Evolutionary conservation across 2,797 vertebrate species (phyloP).

Genomic region (Cetoscarus ocellatus): DNA sequence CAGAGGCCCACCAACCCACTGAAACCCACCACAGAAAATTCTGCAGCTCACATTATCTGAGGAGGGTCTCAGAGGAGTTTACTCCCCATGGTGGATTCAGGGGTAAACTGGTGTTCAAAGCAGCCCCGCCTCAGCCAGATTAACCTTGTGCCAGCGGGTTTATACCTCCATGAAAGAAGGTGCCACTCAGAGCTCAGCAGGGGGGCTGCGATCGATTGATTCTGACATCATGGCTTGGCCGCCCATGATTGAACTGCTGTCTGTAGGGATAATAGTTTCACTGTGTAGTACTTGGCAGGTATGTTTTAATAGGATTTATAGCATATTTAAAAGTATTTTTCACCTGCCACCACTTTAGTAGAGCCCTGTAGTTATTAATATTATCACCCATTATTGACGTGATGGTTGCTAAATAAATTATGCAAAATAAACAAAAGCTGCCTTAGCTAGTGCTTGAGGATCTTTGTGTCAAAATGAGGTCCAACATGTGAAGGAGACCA

Average conservation of each 20-base stretch:
- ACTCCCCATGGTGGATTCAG: constrained; percentile 33
- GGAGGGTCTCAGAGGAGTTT: constrained; percentile 39
- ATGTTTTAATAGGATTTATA: neutral
- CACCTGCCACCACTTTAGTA: too few relatives aligned
- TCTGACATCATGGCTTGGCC: constrained; percentile 7
- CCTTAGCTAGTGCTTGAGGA: too few relatives aligned
- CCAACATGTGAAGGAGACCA: too few relatives aligned
- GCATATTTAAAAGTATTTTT: too few relatives aligned
- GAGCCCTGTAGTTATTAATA: too few relatives aligned
- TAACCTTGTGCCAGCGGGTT: constrained; percentile 28
- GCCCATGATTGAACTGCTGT: neutral
- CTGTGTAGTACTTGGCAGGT: constrained; percentile 8
- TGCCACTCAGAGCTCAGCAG: constrained; percentile 49
- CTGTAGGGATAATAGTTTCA: neutral
- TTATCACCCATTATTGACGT: too few relatives aligned
- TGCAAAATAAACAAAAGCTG: too few relatives aligned
- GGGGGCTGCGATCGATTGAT: constrained; percentile 35
- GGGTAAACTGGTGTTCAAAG: constrained; percentile 61
- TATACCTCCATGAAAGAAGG: constrained; percentile 56
- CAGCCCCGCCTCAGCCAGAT: constrained; percentile 38
- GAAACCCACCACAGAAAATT: constrained; percentile 1
- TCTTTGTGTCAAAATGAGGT: too few relatives aligned
- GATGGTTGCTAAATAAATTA: too few relatives aligned
- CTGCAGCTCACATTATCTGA: constrained; percentile 25
- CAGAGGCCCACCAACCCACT: constrained; percentile 8